Evolutionary conservation across 2,113 vertebrate species (phyloP), one percentile per base, ranked within the genome.

Genomic region (Sceloporus tristichus): DNA sequence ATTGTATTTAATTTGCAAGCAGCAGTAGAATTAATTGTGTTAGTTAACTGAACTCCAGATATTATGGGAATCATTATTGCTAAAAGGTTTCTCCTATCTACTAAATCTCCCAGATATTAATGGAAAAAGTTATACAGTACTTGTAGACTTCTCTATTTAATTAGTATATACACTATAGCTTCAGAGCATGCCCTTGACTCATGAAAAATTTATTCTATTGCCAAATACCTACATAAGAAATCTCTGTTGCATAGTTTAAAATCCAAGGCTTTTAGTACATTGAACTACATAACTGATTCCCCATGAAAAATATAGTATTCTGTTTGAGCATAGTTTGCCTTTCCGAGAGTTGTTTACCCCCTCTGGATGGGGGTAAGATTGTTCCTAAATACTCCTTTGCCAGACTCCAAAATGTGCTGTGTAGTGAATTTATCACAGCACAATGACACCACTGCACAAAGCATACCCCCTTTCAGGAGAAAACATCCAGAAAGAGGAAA

Each of bases 101-200:
- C 48, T 48, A 48, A 48, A 48, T 48, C 48, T 48, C 48, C 48
- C 48, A 27, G 74, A 71, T 40, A 11, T 34, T n/a, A 86, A 29
- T 1, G 56, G 56, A 48, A 79, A 91, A 87, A 88, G n/a, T 87
- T 54, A 1, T 13, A 34, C 34, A 34, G 34, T 34, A 19, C 90
- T 91, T 71, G 23, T n/a, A 34, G 3, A 4, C 4, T 34, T 86
- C 90, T 75, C 59, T 78, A 21, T 79, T 19, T 48, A 83, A 87
- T 71, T 29, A 40, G 23, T 54, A 80, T 38, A 78, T 25, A 68
- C 11, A 56, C 5, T 66, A 91, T 79, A 42, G 70, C 9, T 29
- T 71, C 70, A 71, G 10, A 14, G 3, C 13, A 71, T 75, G 38
- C 29, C 77, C 9, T n/a, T 87, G 84, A 38, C 59, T 88, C 54